Evolutionary conservation across 1,140 invertebrate species (phyloP).

Genomic region (Caenorhabditis remanei): DNA sequence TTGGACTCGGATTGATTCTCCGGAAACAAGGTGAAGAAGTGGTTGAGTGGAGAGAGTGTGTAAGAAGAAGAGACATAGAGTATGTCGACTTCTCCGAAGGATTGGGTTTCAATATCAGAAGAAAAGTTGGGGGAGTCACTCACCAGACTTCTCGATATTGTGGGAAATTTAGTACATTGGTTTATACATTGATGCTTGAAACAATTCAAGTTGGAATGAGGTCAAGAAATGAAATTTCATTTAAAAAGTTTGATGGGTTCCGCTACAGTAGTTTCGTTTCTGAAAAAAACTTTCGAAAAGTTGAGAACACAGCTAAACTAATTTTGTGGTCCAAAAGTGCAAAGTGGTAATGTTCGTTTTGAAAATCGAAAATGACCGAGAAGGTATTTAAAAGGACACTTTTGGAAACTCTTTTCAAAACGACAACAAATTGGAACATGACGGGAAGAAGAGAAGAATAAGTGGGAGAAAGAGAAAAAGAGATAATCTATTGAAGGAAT

Average conservation of each 20-base stretch:
- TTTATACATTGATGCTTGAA: slow-evolving; percentile 18
- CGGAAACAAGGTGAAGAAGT: slow-evolving; percentile 53
- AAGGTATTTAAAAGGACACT: slow-evolving; percentile 30
- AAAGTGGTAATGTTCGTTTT: slow-evolving; percentile 36
- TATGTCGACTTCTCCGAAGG: slow-evolving; percentile 43
- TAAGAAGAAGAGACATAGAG: slow-evolving; percentile 30
- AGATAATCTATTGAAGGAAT: not conserved
- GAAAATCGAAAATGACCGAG: slow-evolving; percentile 7
- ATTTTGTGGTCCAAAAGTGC: slow-evolving; percentile 44
- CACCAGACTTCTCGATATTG: slow-evolving; percentile 37
- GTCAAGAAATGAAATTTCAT: not conserved
- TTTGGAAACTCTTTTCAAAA: slow-evolving; percentile 39
- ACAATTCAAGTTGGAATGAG: not conserved
- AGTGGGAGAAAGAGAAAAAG: not conserved
- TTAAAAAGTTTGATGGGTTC: not conserved
- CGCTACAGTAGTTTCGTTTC: not conserved
- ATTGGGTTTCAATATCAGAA: slow-evolving; percentile 51
- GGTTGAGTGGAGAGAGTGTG: not conserved
- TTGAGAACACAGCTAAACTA: not conserved
- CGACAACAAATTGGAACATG: slow-evolving; percentile 40
- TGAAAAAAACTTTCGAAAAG: not conserved
- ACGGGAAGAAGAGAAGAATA: not conserved
- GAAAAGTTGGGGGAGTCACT: slow-evolving; percentile 47
- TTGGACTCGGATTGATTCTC: slow-evolving; percentile 35
- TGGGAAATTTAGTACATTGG: slow-evolving; percentile 30